phyloP scores from a whole-genome alignment of 2,113 vertebrate species.

The Antechinus stuartii region DNA sequence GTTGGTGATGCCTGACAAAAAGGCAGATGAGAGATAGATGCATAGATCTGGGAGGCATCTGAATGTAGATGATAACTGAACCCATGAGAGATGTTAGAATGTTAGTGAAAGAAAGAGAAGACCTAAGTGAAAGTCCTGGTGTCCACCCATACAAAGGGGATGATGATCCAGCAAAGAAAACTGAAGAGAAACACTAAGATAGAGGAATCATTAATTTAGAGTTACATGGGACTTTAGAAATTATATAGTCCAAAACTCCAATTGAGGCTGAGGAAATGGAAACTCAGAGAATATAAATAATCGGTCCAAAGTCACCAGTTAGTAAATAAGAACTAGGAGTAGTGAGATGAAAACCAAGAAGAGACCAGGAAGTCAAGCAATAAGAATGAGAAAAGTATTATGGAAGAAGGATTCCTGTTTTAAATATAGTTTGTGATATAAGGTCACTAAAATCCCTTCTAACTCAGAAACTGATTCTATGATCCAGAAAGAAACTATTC shows the following conservation, averaged over 20 bases:
- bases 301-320: not conserved
- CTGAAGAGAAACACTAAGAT: not conserved
- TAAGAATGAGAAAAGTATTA: not conserved
- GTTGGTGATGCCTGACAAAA: not conserved
- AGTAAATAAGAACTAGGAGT: not conserved
- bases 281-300: not conserved
- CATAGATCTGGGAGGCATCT: not conserved
- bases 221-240: not conserved
- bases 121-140: not conserved
- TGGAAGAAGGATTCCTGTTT: not conserved
- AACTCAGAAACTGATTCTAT: not conserved
- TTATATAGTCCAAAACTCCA: not conserved
- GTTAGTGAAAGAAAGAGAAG: not conserved
- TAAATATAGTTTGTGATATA: not conserved
- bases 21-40: not conserved
- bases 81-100: not conserved
- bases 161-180: not conserved
- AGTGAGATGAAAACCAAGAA: not conserved
- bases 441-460: not conserved
- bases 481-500: not conserved
- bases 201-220: not conserved
- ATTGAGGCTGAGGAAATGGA: not conserved
- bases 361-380: not conserved
- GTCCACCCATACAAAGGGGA: not conserved
- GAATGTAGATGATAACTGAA: not conserved